Base-by-base conservation (phyloP, 2,888 invertebrate genomes). In the Globia sparganii region DNA sequence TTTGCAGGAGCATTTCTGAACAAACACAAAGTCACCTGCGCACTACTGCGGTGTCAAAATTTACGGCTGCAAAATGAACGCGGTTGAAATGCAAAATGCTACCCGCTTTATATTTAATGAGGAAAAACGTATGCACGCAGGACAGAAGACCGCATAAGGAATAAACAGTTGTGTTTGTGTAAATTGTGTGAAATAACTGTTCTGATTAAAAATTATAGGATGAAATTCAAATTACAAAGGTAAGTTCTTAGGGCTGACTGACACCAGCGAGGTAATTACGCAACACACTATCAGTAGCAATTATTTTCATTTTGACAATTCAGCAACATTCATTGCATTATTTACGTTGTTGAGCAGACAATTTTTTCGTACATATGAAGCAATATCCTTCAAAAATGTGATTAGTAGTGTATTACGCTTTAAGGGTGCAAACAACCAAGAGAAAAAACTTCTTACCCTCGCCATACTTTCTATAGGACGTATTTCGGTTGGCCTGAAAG, bases 81-180 rank as follows among this genome's bases (percentile, higher is more conserved):
- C 72, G 76, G 81, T 81, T 37, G 72, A 67, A 72, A 85, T 81
- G 85, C 81, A 67, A 81, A 83, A 85, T 81, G 76, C 40, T 31
- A 1, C 58, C 37, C 70, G 75, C 62, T 85, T 83, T 70, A 65
- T 53, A 66, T 85, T 81, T 76, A 83, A 83, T 59, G 72, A 81
- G 69, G 81, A 85, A 83, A 76, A 85, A 77, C 72, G 83, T 77
- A 46, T 73, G 37, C 53, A 80, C 56, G 67, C 77, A 58, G 77
- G 49, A 49, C 75, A 65, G 72, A 75, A 75, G 72, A 75, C 85
- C 85, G 28, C 74, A 71, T 83, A 53, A 40, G 74, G 62, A 80
- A 80, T 84, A 67, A 80, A 81, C 43, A 58, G 61, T 56, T 64
- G 15, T 73, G 34, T 73, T 79, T 31, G 58, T 80, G 62, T 58